A percentile compares a stretch with the other conserved stretches of the same genome.
These are phyloP conservation scores for Oscheius sp. DNA, from an alignment of 1,140 invertebrate genomes.

Conservation along the genomic window DNA sequence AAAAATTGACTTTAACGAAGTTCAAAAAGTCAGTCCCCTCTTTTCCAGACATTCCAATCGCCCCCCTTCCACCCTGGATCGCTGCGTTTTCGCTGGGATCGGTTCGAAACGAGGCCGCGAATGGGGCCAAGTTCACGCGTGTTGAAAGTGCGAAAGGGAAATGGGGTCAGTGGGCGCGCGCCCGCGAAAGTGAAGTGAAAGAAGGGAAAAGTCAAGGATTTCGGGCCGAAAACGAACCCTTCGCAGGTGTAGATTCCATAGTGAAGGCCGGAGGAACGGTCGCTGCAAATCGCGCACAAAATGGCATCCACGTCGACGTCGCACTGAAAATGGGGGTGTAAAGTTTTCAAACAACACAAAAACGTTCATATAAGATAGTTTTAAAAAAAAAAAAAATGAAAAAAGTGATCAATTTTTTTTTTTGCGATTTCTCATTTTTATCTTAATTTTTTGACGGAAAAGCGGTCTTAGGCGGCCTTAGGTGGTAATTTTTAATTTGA, in stretches of 20 bases:
- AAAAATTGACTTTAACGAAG: too few relatives aligned
- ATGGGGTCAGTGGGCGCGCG: constrained; percentile 10
- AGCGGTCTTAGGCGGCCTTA: too few relatives aligned
- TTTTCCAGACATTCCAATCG: too few relatives aligned
- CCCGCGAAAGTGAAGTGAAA: constrained; percentile 6
- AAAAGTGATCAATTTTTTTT: too few relatives aligned
- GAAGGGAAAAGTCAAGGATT: neutral
- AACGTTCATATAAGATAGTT: too few relatives aligned
- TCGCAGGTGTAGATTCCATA: constrained; percentile 97
- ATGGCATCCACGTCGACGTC: constrained; percentile 67
- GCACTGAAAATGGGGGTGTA: constrained; percentile 10
- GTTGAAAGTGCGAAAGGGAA: neutral
- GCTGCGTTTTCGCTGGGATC: neutral
- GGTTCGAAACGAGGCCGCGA: constrained; percentile 4
- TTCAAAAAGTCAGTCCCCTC: too few relatives aligned
- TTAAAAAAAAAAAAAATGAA: neutral
- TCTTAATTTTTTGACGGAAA: too few relatives aligned
- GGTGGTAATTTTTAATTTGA: too few relatives aligned
- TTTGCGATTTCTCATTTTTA: too few relatives aligned
- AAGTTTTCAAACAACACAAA: too few relatives aligned
- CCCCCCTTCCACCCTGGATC: neutral
- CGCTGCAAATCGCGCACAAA: constrained; percentile 97
- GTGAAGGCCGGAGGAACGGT: constrained; percentile 92
- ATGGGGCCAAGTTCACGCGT: neutral
- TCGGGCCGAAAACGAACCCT: constrained; percentile 68